Evolutionary conservation across 2,888 invertebrate genomes (phyloP), one percentile per base, ranked within the genome.

Genomic region (Formica aserva): DNA sequence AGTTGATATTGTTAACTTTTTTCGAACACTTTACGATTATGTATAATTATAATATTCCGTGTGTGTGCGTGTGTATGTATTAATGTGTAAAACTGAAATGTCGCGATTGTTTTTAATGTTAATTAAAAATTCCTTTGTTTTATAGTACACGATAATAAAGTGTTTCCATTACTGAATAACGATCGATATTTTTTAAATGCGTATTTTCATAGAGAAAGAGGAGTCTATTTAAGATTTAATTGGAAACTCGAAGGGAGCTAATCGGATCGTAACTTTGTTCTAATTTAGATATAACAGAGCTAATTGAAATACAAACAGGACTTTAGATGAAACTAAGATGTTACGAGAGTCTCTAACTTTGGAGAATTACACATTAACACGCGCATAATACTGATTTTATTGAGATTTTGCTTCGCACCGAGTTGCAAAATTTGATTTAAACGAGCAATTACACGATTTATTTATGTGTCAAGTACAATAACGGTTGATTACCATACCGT

Each of bases 241-340:
- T 52, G 48, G 35, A 11, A 66, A 18, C 22, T 62, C n/a, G 32
- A 26, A 67, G n/a, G 62, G 9, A 45, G n/a, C 22, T 62, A 62
- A 45, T 45, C 29, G 13, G 11, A 15, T 74, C 29, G 13, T 62
- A 74, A 62, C n/a, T 75, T 62, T 22, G 41, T 62, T 48, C 18
- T 41, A 74, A 74, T 74, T 60, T 41, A 60, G 3, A 35, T 32
- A 18, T 35, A 48, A 76, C n/a, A 38, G 32, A 75, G 22, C 9
- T 60, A 60, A 74, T 75, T 75, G 74, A 62, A 62, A 62, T n/a
- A 41, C 41, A 41, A 62, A 41, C 15, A 26, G 11, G 26, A 5
- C 2, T 35, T 66, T 38, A 35, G 35, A 3, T 22, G 29, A 18
- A 9, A 67, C 15, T 67, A 26, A 48, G 8, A n/a, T n/a, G 38